A percentile compares a stretch with the other conserved stretches of the same genome.
Evolutionary conservation across 2,797 vertebrate genomes (phyloP).

Genomic region (Geotrypetes seraphini): DNA sequence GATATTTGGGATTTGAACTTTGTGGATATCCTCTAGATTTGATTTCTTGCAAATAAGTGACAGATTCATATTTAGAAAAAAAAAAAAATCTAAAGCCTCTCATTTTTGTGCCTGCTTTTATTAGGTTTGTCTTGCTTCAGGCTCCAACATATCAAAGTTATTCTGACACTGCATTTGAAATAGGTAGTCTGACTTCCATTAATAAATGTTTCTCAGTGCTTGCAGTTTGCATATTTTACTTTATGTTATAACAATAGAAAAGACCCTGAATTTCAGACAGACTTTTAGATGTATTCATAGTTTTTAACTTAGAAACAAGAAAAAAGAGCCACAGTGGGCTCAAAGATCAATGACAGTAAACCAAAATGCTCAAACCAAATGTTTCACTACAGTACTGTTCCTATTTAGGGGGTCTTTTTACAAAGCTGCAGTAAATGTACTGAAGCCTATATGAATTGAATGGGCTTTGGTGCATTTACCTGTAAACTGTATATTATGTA

Average conservation of each 20-base stretch:
- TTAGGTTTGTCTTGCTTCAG: conserved; percentile 47
- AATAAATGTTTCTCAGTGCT: conserved; percentile 36
- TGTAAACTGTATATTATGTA: no score
- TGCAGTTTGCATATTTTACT: conserved; percentile 25
- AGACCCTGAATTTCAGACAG: no score
- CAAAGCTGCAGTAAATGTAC: no score
- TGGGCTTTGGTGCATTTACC: no score
- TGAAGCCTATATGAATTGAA: no score
- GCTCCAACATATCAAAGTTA: conserved; percentile 39
- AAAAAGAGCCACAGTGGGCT: no score
- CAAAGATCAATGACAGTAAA: no score
- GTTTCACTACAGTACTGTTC: no score
- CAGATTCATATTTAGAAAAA: conserved; percentile 40
- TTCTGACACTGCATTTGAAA: conserved; percentile 26
- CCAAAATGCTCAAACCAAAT: no score
- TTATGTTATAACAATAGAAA: no score
- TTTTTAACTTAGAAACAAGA: conserved; percentile 1
- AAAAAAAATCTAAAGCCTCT: conserved; percentile 51
- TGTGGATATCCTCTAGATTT: conserved; percentile 41
- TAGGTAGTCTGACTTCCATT: conserved; percentile 42
- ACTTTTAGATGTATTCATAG: no score
- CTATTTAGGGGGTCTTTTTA: no score
- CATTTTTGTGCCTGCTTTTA: conserved; percentile 45
- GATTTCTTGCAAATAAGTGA: conserved; percentile 42
- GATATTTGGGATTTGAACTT: conserved; percentile 36